A percentile compares a stretch with the other conserved stretches of the same genome.
phyloP scores from a whole-genome alignment of 1,140 invertebrate species.

The Calosoma granatense region DNA sequence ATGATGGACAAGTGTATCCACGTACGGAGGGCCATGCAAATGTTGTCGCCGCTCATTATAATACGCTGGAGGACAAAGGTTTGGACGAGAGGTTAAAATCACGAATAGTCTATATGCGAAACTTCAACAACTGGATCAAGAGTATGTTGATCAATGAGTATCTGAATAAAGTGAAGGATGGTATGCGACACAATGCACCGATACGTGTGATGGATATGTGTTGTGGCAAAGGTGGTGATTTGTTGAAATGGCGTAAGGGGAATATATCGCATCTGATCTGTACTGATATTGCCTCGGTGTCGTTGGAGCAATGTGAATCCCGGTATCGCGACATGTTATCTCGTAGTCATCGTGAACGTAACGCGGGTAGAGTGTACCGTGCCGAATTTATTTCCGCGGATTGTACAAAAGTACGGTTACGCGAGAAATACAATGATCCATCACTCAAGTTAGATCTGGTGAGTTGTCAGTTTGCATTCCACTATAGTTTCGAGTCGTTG shows the following conservation, averaged over 20 bases:
- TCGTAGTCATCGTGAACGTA: conserved; percentile 32
- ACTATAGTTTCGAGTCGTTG: conserved; percentile 91
- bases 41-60: conserved; percentile 78
- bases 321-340: conserved; percentile 52
- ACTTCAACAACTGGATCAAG: conserved; percentile 99
- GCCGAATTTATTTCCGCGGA: conserved; percentile 90
- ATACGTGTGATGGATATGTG: conserved; percentile 63
- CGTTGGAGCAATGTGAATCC: conserved; percentile 74
- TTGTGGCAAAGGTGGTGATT: conserved; percentile 94
- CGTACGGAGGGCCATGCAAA: conserved; percentile 34
- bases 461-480: conserved; percentile 96
- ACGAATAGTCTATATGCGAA: conserved; percentile 85
- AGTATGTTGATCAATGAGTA: conserved; percentile 81
- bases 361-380: conserved; percentile 47
- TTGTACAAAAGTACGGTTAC: conserved; percentile 73
- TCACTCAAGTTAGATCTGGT: conserved; percentile 77
- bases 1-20: conserved; percentile 1
- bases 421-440: conserved; percentile 59
- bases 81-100: conserved; percentile 69
- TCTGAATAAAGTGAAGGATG: conserved; percentile 49
- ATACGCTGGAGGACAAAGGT: conserved; percentile 71
- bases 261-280: conserved; percentile 80
- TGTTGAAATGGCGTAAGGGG: conserved; percentile 88
- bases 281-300: conserved; percentile 87
- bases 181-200: conserved; percentile 44